A percentile compares a stretch with the other conserved stretches of the same genome.
Conservation (phyloP, 2,797 vertebrate genomes). For the Galagoides demidoff region DNA sequence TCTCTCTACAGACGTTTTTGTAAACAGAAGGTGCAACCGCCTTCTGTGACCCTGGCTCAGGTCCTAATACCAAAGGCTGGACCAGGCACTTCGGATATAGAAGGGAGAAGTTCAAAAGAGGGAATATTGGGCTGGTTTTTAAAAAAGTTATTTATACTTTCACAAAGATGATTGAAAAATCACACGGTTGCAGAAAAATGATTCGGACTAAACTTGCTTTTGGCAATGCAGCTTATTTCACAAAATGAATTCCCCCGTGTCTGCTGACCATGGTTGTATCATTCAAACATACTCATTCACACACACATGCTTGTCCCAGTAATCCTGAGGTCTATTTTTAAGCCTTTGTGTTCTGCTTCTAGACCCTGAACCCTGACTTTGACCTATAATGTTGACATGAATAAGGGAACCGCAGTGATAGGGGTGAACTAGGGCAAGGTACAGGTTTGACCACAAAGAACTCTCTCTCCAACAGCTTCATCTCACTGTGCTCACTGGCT, state of each 20-base stretch:
- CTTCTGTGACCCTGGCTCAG: background rate
- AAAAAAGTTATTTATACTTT: background rate
- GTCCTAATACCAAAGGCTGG: background rate
- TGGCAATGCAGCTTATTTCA: background rate
- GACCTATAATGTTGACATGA: background rate
- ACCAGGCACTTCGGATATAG: background rate
- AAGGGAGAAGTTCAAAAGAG: background rate
- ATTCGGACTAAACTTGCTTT: background rate
- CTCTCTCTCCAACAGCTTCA: background rate
- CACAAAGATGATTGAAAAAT: conserved; percentile 8
- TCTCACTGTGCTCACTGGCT: background rate
- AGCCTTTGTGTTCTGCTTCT: background rate
- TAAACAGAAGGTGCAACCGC: background rate
- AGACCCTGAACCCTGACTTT: background rate
- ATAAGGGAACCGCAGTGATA: background rate
- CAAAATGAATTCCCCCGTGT: background rate
- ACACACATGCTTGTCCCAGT: background rate
- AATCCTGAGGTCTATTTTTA: background rate
- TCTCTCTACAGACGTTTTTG: background rate
- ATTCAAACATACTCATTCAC: background rate
- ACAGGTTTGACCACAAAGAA: background rate
- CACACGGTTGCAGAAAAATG: background rate
- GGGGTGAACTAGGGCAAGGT: background rate
- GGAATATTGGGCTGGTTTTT: background rate
- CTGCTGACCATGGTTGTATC: background rate